A percentile compares a stretch with the other conserved stretches of the same genome.
These are phyloP conservation scores for Sphaerophoria taeniata DNA, from an alignment of 2,888 invertebrate genomes.

Conservation along the genomic window DNA sequence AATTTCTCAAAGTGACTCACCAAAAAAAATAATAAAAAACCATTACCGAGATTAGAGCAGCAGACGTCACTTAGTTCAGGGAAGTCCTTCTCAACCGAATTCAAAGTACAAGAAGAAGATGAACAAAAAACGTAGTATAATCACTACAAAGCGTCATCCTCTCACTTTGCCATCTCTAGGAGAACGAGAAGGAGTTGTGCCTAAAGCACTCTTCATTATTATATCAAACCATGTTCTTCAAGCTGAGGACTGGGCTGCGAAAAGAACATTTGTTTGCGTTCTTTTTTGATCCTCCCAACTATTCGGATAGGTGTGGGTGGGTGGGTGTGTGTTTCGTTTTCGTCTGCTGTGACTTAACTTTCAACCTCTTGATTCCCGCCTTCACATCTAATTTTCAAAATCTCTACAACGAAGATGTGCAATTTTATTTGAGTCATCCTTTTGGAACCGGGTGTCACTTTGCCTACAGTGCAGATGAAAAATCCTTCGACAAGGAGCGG, in stretches of 20 bases:
- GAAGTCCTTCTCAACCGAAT: constrained; percentile 3
- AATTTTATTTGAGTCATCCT: constrained; percentile 70
- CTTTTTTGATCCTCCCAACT: background rate
- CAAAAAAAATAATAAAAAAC: constrained; percentile 28
- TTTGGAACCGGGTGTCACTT: constrained; percentile 67
- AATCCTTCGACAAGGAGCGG: constrained; percentile 34
- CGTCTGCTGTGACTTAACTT: constrained; percentile 53
- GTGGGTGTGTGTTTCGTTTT: background rate
- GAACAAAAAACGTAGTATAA: constrained; percentile 23
- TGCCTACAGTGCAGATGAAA: constrained; percentile 26
- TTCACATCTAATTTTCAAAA: constrained; percentile 52
- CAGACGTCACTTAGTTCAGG: constrained; percentile 24
- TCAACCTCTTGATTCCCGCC: constrained; percentile 61
- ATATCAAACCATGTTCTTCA: constrained; percentile 68
- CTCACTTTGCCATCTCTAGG: background rate
- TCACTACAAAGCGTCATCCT: constrained; percentile 57
- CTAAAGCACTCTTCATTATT: constrained; percentile 74
- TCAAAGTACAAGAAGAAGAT: background rate
- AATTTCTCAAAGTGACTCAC: constrained; percentile 22
- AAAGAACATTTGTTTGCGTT: constrained; percentile 28
- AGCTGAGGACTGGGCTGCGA: constrained; percentile 49
- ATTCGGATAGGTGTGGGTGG: no score
- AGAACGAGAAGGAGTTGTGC: constrained; percentile 61
- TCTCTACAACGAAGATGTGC: constrained; percentile 45
- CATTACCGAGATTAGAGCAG: constrained; percentile 30